A percentile compares a stretch with the other conserved stretches of the same genome.
phyloP scores from a whole-genome alignment of 2,888 invertebrate genomes.

The Poecilus cupreus region DNA sequence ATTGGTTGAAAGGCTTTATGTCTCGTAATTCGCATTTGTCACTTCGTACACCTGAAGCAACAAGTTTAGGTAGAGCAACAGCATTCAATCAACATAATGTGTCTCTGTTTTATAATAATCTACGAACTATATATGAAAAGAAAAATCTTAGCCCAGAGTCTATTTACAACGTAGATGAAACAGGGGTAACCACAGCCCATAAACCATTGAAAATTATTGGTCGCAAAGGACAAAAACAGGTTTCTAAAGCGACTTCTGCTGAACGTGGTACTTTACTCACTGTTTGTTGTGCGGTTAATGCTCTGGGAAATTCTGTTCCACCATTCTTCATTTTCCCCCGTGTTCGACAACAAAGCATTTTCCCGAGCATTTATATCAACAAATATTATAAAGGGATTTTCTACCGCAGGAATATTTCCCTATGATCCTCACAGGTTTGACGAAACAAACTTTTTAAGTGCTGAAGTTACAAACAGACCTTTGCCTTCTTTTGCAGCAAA shows the following conservation, averaged over 20 bases:
- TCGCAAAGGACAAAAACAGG: constrained; percentile 58
- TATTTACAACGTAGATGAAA: constrained; percentile 19
- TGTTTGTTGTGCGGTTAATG: constrained; percentile 63
- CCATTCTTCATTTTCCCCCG: constrained; percentile 65
- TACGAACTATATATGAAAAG: neutral
- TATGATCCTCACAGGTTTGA: constrained; percentile 61
- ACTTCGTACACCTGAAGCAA: constrained; percentile 61
- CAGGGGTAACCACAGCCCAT: constrained; percentile 59
- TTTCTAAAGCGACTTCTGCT: constrained; percentile 63
- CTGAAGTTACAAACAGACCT: constrained; percentile 50
- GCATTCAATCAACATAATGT: constrained; percentile 53
- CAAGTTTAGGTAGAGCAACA: constrained; percentile 60
- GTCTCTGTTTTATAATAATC: neutral
- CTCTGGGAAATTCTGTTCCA: constrained; percentile 64
- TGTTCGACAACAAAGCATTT: constrained; percentile 57
- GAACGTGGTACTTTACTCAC: constrained; percentile 65
- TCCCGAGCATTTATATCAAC: constrained; percentile 60
- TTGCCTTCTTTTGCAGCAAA: neutral
- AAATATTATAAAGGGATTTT: constrained; percentile 62
- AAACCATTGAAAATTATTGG: constrained; percentile 62
- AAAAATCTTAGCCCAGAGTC: neutral
- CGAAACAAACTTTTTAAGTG: constrained; percentile 61
- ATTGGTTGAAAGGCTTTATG: constrained; percentile 60
- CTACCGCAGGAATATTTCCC: constrained; percentile 62
- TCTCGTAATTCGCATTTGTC: constrained; percentile 52